Conservation (phyloP, 2,797 vertebrate species). For the Pipistrellus pygmaeus region DNA sequence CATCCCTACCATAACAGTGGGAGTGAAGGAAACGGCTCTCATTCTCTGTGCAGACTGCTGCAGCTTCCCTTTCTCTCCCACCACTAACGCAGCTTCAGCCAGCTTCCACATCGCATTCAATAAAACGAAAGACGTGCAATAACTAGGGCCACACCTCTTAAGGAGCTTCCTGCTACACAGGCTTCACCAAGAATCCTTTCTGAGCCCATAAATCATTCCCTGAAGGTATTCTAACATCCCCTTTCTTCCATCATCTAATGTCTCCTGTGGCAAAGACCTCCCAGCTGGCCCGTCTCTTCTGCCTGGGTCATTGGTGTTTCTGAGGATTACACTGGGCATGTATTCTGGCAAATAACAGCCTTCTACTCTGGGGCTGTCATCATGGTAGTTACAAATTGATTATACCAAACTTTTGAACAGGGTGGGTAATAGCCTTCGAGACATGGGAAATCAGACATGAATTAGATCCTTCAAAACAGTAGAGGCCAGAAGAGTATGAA, state of each 20-base stretch:
- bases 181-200: neutral
- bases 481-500: neutral
- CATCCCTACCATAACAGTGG: neutral
- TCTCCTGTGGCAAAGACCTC: neutral
- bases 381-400: neutral
- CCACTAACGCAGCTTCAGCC: neutral
- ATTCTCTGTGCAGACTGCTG: neutral
- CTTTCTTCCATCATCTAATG: neutral
- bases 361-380: neutral
- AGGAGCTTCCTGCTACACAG: neutral
- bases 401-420: neutral
- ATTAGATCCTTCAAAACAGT: neutral
- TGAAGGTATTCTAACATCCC: neutral
- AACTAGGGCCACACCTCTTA: neutral
- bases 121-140: neutral
- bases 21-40: neutral
- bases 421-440: neutral
- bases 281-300: neutral
- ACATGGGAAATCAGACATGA: neutral
- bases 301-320: neutral
- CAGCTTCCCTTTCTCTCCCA: neutral
- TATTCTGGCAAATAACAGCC: neutral
- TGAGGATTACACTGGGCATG: neutral
- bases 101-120: neutral
- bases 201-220: neutral